Conservation (phyloP, 2,888 invertebrate species). For the Odontocolon sp. region DNA sequence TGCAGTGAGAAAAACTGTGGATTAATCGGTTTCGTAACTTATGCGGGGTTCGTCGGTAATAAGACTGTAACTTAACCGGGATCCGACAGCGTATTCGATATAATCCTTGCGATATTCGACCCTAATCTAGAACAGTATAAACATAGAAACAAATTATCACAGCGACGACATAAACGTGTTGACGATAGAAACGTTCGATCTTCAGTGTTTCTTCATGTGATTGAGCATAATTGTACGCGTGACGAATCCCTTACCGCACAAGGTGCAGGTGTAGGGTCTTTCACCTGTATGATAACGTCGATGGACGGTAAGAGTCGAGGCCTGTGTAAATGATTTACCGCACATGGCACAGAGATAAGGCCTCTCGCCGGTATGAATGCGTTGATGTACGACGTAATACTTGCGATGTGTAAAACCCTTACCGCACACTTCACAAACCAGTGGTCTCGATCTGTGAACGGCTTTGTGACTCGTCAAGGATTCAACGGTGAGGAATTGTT, state of each 20-base stretch:
- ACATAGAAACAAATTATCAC: constrained; percentile 63
- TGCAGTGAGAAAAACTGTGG: no score
- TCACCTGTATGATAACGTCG: constrained; percentile 79
- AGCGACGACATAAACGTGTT: constrained; percentile 61
- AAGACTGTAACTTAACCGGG: no score
- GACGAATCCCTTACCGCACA: constrained; percentile 80
- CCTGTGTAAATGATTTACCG: constrained; percentile 79
- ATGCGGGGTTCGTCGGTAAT: no score
- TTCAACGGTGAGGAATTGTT: constrained; percentile 75
- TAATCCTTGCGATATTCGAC: background rate
- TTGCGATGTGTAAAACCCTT: constrained; percentile 80
- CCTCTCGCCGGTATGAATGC: constrained; percentile 81
- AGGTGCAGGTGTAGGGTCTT: constrained; percentile 79
- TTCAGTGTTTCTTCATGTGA: constrained; percentile 79
- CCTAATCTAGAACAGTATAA: constrained; percentile 42
- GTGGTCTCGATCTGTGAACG: constrained; percentile 76
- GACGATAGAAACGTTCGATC: background rate
- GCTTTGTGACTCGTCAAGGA: constrained; percentile 77
- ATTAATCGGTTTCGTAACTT: no score
- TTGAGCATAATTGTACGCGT: constrained; percentile 80
- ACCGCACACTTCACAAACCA: constrained; percentile 80
- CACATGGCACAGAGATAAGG: constrained; percentile 81
- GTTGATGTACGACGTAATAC: constrained; percentile 79
- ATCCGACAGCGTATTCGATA: background rate
- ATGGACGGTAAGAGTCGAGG: constrained; percentile 78